These are phyloP conservation scores for Chloroceryle aenea DNA, from an alignment of 2,113 vertebrate genomes.

Conservation along the genomic window DNA sequence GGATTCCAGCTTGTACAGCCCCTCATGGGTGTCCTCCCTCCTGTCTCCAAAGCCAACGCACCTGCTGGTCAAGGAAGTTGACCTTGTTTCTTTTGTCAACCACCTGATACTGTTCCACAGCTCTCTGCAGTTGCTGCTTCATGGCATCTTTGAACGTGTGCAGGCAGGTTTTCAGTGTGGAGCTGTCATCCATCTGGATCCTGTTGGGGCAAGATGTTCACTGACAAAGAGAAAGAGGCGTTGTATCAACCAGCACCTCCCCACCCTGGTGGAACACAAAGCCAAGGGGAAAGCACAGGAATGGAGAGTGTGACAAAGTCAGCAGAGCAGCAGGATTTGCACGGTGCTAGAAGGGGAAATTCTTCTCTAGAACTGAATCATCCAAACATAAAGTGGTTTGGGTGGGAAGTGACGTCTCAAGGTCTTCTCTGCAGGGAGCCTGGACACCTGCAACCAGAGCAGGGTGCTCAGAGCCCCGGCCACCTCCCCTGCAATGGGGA, in stretches of 20 bases:
- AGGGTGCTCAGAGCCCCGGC: too few species aligned
- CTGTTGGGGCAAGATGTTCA: background rate
- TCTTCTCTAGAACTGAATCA: too few species aligned
- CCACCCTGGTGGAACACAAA: background rate
- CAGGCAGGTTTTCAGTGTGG: background rate
- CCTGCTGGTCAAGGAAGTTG: constrained; percentile 53
- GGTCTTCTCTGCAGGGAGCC: too few species aligned
- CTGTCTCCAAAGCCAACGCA: background rate
- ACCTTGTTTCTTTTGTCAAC: background rate
- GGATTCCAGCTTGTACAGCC: background rate
- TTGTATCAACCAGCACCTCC: background rate
- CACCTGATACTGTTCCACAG: background rate
- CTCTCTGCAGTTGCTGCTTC: constrained; percentile 18
- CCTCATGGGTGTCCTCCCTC: too few species aligned
- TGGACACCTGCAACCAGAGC: too few species aligned
- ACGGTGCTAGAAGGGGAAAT: background rate
- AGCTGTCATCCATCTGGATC: background rate
- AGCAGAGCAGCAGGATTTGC: background rate
- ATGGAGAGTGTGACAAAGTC: background rate
- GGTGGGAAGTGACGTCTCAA: too few species aligned
- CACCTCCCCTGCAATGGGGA: too few species aligned
- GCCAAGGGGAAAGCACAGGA: background rate
- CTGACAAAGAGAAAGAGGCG: fast-evolving
- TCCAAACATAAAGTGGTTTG: too few species aligned
- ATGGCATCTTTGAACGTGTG: constrained; percentile 18